A percentile compares a stretch with the other conserved stretches of the same genome.
Conservation (phyloP, 2,797 vertebrate genomes). For the Artibeus lituratus region DNA sequence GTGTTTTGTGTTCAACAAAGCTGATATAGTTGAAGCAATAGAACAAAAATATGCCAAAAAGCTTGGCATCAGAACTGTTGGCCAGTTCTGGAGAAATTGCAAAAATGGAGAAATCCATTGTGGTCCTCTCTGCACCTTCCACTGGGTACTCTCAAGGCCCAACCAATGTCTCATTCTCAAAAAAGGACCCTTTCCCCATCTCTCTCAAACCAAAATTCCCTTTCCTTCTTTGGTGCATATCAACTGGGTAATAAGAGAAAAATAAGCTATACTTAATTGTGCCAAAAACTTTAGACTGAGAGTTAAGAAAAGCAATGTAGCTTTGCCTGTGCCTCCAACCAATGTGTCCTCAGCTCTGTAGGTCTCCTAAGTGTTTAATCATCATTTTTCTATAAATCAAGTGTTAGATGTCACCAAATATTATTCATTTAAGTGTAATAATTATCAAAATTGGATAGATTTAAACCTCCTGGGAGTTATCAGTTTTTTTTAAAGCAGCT, state of each 20-base stretch:
- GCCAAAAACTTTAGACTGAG: neutral
- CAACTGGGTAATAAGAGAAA: neutral
- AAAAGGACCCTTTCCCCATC: neutral
- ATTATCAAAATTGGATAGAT: neutral
- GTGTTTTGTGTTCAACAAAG: neutral
- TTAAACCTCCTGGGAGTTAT: neutral
- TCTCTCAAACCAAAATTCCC: neutral
- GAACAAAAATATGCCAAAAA: neutral
- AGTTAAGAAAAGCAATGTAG: neutral
- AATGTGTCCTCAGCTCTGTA: neutral
- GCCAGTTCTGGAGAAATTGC: neutral
- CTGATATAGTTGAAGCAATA: neutral
- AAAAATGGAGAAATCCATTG: neutral
- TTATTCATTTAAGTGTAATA: neutral
- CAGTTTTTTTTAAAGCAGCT: neutral
- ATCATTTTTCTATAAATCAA: neutral
- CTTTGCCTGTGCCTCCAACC: neutral
- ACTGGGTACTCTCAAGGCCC: accelerated
- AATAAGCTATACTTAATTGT: neutral
- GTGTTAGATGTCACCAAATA: neutral
- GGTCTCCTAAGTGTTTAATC: neutral
- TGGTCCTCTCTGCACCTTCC: neutral
- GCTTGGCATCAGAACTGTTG: neutral
- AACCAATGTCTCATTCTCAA: neutral
- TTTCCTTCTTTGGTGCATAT: neutral